Conservation (phyloP, 2,113 vertebrate species). For the Hirundichthys speculiger region DNA sequence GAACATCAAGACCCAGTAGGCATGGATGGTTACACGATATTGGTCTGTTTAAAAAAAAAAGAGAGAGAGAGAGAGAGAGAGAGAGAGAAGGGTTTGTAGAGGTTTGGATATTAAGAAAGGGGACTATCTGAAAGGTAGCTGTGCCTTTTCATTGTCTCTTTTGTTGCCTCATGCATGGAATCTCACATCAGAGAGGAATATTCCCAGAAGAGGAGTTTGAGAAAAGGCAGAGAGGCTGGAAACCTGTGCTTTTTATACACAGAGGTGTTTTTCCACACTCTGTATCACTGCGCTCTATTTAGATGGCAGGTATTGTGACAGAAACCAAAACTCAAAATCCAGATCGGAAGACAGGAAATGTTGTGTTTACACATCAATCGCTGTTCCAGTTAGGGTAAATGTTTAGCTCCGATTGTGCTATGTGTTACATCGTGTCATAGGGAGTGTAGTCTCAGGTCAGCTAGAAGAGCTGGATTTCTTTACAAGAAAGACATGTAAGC, state of each 20-base stretch:
- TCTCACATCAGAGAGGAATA: conserved; percentile 2
- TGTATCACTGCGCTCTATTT: conserved; percentile 14
- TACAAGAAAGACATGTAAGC: conserved; percentile 7
- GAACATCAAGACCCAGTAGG: conserved; percentile 33
- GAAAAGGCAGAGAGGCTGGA: conserved; percentile 25
- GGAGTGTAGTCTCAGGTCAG: background rate
- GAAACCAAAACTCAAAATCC: conserved; percentile 29
- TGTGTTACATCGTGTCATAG: conserved; percentile 5
- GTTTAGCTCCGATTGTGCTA: conserved; percentile 21
- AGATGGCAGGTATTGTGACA: conserved; percentile 43
- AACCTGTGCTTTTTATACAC: conserved; percentile 24
- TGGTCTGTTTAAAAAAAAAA: no score
- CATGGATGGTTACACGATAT: conserved; percentile 16
- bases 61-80: no score
- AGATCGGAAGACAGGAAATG: conserved; percentile 46
- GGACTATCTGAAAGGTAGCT: background rate
- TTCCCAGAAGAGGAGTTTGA: conserved; percentile 13
- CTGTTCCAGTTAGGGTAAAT: conserved; percentile 33
- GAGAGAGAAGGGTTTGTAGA: no score
- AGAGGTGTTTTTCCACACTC: conserved; percentile 3
- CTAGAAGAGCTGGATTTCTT: background rate
- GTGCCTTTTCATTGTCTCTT: background rate
- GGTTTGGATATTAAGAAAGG: conserved; percentile 20
- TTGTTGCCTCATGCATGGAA: background rate
- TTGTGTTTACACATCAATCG: conserved; percentile 54